phyloP scores from a whole-genome alignment of 2,113 vertebrate genomes.

The Erinaceus europaeus region DNA sequence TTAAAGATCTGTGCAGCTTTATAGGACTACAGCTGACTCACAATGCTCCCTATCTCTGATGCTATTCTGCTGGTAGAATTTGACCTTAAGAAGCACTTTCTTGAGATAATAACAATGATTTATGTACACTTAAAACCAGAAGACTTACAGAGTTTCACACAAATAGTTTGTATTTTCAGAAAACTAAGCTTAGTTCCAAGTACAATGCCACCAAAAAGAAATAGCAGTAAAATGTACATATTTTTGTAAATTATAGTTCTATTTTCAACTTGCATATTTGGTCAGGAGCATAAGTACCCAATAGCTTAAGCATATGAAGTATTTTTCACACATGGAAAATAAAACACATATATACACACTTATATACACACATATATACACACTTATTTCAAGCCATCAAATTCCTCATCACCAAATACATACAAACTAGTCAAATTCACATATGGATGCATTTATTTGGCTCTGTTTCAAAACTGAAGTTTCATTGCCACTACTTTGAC shows the following conservation, averaged over 20 bases:
- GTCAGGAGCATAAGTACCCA: neutral
- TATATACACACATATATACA: neutral
- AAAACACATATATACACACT: neutral
- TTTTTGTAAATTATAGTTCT: neutral
- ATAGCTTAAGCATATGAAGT: neutral
- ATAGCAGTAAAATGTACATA: neutral
- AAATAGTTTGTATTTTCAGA: neutral
- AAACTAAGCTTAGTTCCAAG: slow-evolving; percentile 32
- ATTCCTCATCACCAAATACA: neutral
- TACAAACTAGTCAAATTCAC: neutral
- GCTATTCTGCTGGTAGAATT: neutral
- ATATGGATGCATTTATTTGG: neutral
- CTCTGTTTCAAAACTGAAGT: slow-evolving; percentile 16
- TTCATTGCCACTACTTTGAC: neutral
- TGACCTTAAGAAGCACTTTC: neutral
- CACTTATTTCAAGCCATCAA: neutral
- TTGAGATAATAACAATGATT: slow-evolving; percentile 1
- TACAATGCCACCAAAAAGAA: neutral
- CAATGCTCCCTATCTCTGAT: neutral
- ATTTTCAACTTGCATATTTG: neutral
- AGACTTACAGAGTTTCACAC: neutral
- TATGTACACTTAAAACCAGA: neutral
- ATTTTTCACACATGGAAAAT: neutral
- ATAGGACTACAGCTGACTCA: neutral
- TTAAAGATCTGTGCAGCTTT: neutral